A percentile compares a stretch with the other conserved stretches of the same genome.
Conservation (phyloP, 2,113 vertebrate species). For the Mixornis gularis region DNA sequence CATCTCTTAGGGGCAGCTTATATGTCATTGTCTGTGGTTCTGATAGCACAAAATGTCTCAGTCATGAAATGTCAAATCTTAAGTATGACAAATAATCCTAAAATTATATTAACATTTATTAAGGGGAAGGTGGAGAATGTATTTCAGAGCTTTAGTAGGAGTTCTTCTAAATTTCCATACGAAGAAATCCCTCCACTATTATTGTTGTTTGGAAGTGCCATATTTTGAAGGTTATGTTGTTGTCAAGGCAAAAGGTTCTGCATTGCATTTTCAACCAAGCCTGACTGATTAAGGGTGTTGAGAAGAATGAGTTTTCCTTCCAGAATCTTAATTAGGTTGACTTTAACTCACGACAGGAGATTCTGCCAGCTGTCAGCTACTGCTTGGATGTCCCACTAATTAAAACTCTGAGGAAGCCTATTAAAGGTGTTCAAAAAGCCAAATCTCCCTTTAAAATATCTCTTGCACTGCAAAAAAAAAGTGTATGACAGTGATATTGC, state of each 20-base stretch:
- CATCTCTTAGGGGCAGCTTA: not conserved
- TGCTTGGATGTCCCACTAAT: conserved; percentile 84
- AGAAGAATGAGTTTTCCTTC: conserved; percentile 74
- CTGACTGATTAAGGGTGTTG: conserved; percentile 80
- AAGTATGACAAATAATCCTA: conserved; percentile 8
- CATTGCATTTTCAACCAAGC: conserved; percentile 75
- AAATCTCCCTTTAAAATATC: conserved; percentile 34
- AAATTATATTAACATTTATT: conserved; percentile 34
- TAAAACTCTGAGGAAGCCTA: conserved; percentile 80
- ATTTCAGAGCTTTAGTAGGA: not conserved
- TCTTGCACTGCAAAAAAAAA: not conserved
- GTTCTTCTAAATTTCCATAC: conserved; percentile 8
- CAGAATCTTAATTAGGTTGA: conserved; percentile 90
- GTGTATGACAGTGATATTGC: not conserved
- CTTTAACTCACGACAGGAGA: conserved; percentile 83
- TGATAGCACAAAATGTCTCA: not conserved
- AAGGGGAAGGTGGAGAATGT: conserved; percentile 7
- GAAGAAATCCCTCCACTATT: conserved; percentile 2
- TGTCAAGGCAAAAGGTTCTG: conserved; percentile 73
- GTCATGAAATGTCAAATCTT: not conserved
- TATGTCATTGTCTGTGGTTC: not conserved
- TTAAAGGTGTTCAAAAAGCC: conserved; percentile 73
- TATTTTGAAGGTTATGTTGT: conserved; percentile 75
- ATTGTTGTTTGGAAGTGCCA: conserved; percentile 15
- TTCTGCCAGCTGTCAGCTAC: conserved; percentile 84